These are phyloP conservation scores for Lacanobia oleracea DNA, from an alignment of 2,888 invertebrate genomes.

Conservation along the genomic window DNA sequence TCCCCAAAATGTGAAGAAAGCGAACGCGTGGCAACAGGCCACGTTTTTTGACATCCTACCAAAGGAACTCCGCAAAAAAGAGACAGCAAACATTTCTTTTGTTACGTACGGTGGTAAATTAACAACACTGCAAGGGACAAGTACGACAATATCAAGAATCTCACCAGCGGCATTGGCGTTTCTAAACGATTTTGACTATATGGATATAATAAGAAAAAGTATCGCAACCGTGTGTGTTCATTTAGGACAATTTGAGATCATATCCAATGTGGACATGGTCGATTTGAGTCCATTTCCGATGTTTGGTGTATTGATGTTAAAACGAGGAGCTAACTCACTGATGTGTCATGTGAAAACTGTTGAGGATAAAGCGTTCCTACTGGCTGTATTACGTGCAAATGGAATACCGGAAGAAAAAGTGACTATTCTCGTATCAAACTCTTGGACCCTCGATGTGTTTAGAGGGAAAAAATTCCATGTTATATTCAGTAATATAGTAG, in stretches of 20 bases:
- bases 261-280: slow-evolving; percentile 72
- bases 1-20: slow-evolving; percentile 78
- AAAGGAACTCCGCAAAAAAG: slow-evolving; percentile 29
- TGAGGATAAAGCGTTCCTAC: slow-evolving; percentile 47
- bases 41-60: slow-evolving; percentile 56
- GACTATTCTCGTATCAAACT: slow-evolving; percentile 39
- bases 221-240: slow-evolving; percentile 42
- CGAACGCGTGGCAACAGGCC: slow-evolving; percentile 79
- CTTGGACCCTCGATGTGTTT: slow-evolving; percentile 30
- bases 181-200: slow-evolving; percentile 58
- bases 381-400: slow-evolving; percentile 39
- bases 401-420: slow-evolving; percentile 46
- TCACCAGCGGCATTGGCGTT: slow-evolving; percentile 47
- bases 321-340: slow-evolving; percentile 75
- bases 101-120: slow-evolving; percentile 41
- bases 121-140: slow-evolving; percentile 11
- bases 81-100: slow-evolving; percentile 28
- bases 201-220: slow-evolving; percentile 44
- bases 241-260: slow-evolving; percentile 41
- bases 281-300: slow-evolving; percentile 90
- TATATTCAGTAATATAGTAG: slow-evolving; percentile 47
- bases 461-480: slow-evolving; percentile 50
- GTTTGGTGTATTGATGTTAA: slow-evolving; percentile 86
- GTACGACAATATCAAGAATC: slow-evolving; percentile 35
- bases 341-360: slow-evolving; percentile 67